Conservation (phyloP, 92 coral and sea anemone genomes). For the Isaurus tuberculatus region DNA sequence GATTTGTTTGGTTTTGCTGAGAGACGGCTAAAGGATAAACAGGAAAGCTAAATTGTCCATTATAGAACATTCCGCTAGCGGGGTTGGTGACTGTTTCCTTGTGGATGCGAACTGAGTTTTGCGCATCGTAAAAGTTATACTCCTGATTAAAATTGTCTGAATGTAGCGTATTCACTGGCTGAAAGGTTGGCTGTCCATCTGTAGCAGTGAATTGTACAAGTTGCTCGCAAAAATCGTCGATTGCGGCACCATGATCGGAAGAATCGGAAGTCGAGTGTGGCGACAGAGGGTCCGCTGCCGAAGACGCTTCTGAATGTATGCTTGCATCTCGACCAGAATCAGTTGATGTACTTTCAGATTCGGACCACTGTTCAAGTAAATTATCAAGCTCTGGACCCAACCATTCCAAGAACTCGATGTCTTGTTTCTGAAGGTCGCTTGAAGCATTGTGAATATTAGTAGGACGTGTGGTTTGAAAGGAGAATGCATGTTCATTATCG, state of each 20-base stretch:
- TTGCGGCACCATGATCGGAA: constrained; percentile 72
- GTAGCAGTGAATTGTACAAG: constrained; percentile 51
- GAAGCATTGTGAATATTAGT: constrained; percentile 35
- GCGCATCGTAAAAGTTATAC: constrained; percentile 9
- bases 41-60: constrained; percentile 43
- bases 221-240: constrained; percentile 90
- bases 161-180: constrained; percentile 12
- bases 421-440: constrained; percentile 61
- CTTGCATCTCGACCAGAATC: constrained; percentile 70
- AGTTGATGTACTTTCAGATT: constrained; percentile 80
- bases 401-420: constrained; percentile 83
- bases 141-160: constrained; percentile 21
- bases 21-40: constrained; percentile 34
- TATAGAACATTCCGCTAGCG: constrained; percentile 35
- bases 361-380: constrained; percentile 93
- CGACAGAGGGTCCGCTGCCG: constrained; percentile 80
- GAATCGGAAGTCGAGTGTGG: constrained; percentile 80
- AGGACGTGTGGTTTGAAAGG: constrained; percentile 42
- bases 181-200: constrained; percentile 25
- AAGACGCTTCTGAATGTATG: constrained; percentile 70
- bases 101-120: constrained; percentile 9
- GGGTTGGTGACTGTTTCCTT: neutral
- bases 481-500: constrained; percentile 35
- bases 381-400: constrained; percentile 94
- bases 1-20: constrained; percentile 23